Evolutionary conservation across 30 jellyfish, hydroid and myxozoan genomes (phyloP).

Genomic region (Aurelia coerulea): DNA sequence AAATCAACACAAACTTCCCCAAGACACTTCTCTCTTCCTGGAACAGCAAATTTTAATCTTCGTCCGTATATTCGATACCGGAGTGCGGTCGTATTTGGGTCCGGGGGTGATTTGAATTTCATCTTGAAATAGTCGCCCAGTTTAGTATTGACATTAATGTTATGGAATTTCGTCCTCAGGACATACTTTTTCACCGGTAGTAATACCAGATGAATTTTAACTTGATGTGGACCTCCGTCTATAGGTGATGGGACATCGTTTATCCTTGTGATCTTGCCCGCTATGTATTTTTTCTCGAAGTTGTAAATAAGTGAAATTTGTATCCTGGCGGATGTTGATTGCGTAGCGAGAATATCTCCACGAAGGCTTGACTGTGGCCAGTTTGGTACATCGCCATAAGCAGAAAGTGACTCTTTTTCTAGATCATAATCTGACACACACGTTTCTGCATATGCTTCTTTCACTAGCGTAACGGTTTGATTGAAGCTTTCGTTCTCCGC

Average conservation of each 20-base stretch:
- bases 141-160: background rate
- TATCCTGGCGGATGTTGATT: background rate
- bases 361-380: background rate
- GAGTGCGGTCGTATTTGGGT: conserved; percentile 20
- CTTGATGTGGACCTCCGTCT: conserved; percentile 57
- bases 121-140: conserved; percentile 77
- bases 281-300: conserved; percentile 66
- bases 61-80: conserved; percentile 84
- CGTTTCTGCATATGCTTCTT: conserved; percentile 38
- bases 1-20: conserved; percentile 67
- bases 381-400: background rate
- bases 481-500: background rate
- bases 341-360: background rate
- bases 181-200: conserved; percentile 74
- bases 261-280: conserved; percentile 77
- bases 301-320: conserved; percentile 64
- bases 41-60: conserved; percentile 30
- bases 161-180: conserved; percentile 58
- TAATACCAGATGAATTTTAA: conserved; percentile 66
- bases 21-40: conserved; percentile 58
- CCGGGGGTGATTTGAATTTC: conserved; percentile 71
- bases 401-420: conserved; percentile 9
- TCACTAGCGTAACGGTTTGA: conserved; percentile 6
- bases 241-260: conserved; percentile 22
- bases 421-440: conserved; percentile 35